These are phyloP conservation scores for Ashinkailepas kermadecensis DNA, from an alignment of 2,888 invertebrate species.

Conservation along the genomic window DNA sequence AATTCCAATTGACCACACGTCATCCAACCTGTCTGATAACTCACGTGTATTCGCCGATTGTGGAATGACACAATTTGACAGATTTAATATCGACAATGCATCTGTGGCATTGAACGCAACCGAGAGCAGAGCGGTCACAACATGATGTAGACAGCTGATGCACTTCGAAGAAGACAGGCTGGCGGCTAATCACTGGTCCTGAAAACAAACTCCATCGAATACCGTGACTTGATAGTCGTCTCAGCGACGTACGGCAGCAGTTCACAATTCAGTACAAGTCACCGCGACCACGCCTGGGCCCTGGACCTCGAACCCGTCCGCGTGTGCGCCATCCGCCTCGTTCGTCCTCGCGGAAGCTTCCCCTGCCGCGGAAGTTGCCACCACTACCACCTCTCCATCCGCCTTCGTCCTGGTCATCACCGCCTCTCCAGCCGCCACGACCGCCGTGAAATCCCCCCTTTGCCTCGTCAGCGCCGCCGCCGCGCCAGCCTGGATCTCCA, in stretches of 20 bases:
- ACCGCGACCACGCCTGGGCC: neutral
- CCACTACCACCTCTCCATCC: neutral
- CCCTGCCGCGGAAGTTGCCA: neutral
- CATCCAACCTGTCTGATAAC: neutral
- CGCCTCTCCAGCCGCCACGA: neutral
- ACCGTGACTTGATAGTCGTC: neutral
- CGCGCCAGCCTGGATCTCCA: neutral
- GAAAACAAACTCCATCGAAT: neutral
- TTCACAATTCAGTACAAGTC: neutral
- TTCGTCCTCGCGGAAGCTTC: neutral
- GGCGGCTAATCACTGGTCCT: neutral
- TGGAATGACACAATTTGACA: conserved; percentile 15
- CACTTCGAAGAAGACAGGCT: neutral
- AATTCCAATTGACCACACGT: too few species aligned
- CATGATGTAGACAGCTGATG: too few species aligned
- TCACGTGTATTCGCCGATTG: conserved; percentile 1
- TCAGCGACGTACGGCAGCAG: neutral
- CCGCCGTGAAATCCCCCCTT: neutral
- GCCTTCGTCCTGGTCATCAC: neutral
- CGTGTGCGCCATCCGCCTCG: neutral
- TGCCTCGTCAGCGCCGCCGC: neutral
- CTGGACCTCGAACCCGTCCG: neutral
- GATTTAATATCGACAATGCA: neutral
- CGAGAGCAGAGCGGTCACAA: neutral
- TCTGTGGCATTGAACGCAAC: neutral